Base-by-base conservation (phyloP, 1,140 invertebrate species). In the Scaptomyza montana region DNA sequence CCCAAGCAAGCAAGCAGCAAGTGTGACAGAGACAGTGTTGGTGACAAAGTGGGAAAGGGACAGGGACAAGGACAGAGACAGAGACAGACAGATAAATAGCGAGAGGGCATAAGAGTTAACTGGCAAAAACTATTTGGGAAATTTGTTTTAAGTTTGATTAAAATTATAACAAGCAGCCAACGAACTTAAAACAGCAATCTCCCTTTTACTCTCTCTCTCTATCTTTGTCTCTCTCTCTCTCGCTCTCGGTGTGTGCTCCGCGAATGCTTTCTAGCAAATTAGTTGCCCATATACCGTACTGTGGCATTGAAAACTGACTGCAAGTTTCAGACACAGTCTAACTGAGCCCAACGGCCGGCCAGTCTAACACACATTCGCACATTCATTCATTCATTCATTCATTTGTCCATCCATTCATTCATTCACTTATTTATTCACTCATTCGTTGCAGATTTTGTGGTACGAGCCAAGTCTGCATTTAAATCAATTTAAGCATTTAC, bases 401-500 rank as follows among this genome's bases (percentile, higher is more conserved):
- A 16, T 50, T 62, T 33, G 28, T 41, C 7, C 41, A 8, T 50
- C 28, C 36, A 36, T 55, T 45, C 41, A 10, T 30, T 19, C 16
- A 50, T 10, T 59, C 46, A 28, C 39, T 51, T n/a, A 43, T 43
- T 43, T 43, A 43, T 43, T 43, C 9, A 19, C 49, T 25, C 10
- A 30, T 47, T 54, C 33, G 33, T 36, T 25, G 16, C 41, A 56
- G 62, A 70, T 51, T 74, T 74, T 87, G 79, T 69, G 82, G 82
- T 72, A 62, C 25, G 60, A 45, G 67, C 16, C 68, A 63, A 74
- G 82, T 81, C 77, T 87, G 79, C 78, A 87, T 89, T 87, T 87
- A 89, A 89, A 87, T 87, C 82, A 89, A 86, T 87, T 87, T 87
- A 89, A 89, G 84, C 82, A 77, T 89, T 86, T 82, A 82, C 82